These are phyloP conservation scores for Illadopsis cleaveri DNA, from an alignment of 2,113 vertebrate genomes.

Conservation along the genomic window DNA sequence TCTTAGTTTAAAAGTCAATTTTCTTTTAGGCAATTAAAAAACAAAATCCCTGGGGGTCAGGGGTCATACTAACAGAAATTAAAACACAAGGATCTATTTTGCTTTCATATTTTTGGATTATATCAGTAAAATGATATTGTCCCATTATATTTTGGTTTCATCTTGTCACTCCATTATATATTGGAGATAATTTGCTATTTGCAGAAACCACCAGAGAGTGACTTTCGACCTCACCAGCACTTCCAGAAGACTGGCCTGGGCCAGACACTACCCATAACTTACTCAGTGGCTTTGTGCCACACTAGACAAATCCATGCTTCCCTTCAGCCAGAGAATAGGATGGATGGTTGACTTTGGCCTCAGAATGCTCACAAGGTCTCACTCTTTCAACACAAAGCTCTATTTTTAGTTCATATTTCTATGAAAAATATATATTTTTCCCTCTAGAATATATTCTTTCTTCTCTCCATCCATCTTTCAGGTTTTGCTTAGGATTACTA, in stretches of 20 bases:
- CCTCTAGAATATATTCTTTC: background rate
- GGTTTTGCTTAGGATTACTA: background rate
- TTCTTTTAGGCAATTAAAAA: background rate
- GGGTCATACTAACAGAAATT: background rate
- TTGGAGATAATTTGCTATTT: background rate
- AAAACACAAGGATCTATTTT: background rate
- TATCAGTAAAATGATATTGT: background rate
- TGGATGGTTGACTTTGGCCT: background rate
- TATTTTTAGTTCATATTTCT: background rate
- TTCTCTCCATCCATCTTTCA: background rate
- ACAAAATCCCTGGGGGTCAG: too few species aligned
- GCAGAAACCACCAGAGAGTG: background rate
- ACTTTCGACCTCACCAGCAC: background rate
- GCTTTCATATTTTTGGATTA: background rate
- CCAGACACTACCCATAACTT: background rate
- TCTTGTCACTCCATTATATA: background rate
- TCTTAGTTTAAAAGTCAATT: background rate
- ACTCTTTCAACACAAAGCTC: background rate
- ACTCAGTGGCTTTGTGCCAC: background rate
- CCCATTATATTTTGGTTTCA: background rate
- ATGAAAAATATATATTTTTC: background rate
- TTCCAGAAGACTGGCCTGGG: background rate
- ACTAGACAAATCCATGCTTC: background rate
- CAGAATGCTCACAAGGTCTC: background rate
- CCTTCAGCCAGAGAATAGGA: background rate